A percentile compares a stretch with the other conserved stretches of the same genome.
Conservation (phyloP, 1,140 invertebrate genomes). For the Aphaenogaster floridana region DNA sequence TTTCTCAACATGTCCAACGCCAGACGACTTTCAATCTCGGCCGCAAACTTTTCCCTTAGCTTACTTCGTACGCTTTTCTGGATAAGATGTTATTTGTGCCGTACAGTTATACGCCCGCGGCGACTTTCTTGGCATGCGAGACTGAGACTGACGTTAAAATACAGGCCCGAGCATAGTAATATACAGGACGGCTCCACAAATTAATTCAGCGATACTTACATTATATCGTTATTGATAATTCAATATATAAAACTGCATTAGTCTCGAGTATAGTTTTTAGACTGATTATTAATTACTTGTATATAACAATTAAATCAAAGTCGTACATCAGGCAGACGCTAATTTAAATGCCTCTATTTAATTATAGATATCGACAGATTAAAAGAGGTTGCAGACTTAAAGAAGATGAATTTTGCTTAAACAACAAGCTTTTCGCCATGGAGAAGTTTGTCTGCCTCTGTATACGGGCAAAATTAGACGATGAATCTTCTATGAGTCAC, state of each 20-base stretch:
- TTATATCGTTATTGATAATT: neutral
- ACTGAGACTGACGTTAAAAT: neutral
- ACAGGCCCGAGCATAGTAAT: neutral
- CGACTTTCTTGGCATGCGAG: conserved; percentile 31
- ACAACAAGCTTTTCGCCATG: conserved; percentile 13
- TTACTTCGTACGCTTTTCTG: conserved; percentile 43
- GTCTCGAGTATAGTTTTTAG: neutral
- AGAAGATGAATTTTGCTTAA: conserved; percentile 48
- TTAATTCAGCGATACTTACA: neutral
- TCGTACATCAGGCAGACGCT: too few relatives aligned
- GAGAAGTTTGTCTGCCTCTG: conserved; percentile 27
- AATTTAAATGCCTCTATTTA: neutral
- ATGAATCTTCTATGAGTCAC: conserved; percentile 80
- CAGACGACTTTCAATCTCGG: conserved; percentile 59
- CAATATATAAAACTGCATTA: neutral
- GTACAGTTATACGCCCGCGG: conserved; percentile 43
- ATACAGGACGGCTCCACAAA: neutral
- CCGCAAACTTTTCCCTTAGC: conserved; percentile 47
- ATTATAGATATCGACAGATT: conserved; percentile 17
- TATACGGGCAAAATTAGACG: conserved; percentile 79
- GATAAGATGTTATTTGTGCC: conserved; percentile 55
- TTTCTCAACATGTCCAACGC: conserved; percentile 30
- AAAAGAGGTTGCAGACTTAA: conserved; percentile 51
- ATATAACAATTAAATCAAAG: neutral
- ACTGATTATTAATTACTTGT: neutral